Base-by-base conservation (phyloP, 92 coral and sea anemone genomes). In the Phymanthus crucifer region DNA sequence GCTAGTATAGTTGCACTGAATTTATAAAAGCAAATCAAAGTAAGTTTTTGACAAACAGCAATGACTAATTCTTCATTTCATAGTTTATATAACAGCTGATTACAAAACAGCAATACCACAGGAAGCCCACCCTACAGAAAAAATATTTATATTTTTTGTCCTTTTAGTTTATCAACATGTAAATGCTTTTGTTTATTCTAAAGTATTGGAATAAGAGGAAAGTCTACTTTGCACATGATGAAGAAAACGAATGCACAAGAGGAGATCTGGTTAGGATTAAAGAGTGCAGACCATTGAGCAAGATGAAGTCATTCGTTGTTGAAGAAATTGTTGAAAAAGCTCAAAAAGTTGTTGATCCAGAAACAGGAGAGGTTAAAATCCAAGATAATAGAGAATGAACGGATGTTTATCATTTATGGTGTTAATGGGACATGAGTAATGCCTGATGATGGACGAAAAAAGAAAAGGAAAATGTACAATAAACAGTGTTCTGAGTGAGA, bases 181-280 rank as follows among this genome's bases (percentile, higher is more conserved):
- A 10, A 24, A 61, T 61, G 34, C 36, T 29, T 23, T 24, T 29
- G 29, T 61, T 61, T 27, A 24, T 61, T 75, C 75, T 90, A 11
- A 56, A 96, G 99, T 96, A 93, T 76, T 96, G 93, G 89, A 96
- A 96, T 81, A 87, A 96, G 76, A 89, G 99, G 76, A 96, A 93
- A 85, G 98, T 93, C n/a, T 96, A 93, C 76, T 96, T 96, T 89
- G 97, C 98, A 37, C 98, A 96, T 71, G 99, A 96, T 77, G 99
- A 91, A 84, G 77, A 88, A 6, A 93, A 91, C 33, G 91, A 93
- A 14, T 96, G 99, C 68, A 94, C 91, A 43, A 87, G 91, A 69
- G 99, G 99, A 58, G 99, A 96, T 81, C 87, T 91, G 45, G 98
- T 96, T 33, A 68, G 88, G 72, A 96, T 96, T 65, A 90, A 91